Base-by-base conservation (phyloP, 2,797 vertebrate genomes). In the Microctenopoma lineatum region DNA sequence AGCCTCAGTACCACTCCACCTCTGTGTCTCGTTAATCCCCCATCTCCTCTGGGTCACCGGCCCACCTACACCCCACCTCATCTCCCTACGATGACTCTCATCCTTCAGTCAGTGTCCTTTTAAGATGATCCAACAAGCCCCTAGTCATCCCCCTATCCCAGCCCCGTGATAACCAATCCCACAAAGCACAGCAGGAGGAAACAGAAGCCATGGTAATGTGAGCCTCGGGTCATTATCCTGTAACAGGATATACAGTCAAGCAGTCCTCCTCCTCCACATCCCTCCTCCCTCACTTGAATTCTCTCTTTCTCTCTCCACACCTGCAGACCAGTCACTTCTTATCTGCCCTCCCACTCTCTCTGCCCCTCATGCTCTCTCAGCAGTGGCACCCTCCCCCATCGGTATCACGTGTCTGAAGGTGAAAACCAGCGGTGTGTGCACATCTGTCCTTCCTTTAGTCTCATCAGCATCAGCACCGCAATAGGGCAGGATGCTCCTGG, bases 211-310 rank as follows among this genome's bases (percentile, higher is more conserved):
- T 21, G 47, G 90, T 86, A 90, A 90, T 78, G 70, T 87, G 88
- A 92, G 88, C 87, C 78, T 74, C 38, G 3, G 80, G 79, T 91
- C 87, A 89, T 92, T 92, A 90, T 91, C 87, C 84, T 76, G 89
- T 89, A 92, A 91, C 89, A 87, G 86, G 87, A 93, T 90, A 90
- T 85, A 81, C 42, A 75, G 80, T 63, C 68, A 59, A 51, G 61
- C 83, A 66, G 58, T 75, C 83, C 67, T 75, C 75, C 87, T 76
- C 75, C 58, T 63, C 55, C 58, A 46, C 57, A 58, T 38, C 27
- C 72, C 69, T 70, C 76, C 75, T 67, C 76, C 72, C 18, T 70
- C 57, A 7, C 62, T 66, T 71, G 69, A 78, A 81, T 76, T 81
- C 72, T 66, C 74, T 75, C 61, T 59, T 52, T 79, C 57, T 71